A percentile compares a stretch with the other conserved stretches of the same genome.
phyloP scores from a whole-genome alignment of 2,888 invertebrate species.

The Limenitis camilla region DNA sequence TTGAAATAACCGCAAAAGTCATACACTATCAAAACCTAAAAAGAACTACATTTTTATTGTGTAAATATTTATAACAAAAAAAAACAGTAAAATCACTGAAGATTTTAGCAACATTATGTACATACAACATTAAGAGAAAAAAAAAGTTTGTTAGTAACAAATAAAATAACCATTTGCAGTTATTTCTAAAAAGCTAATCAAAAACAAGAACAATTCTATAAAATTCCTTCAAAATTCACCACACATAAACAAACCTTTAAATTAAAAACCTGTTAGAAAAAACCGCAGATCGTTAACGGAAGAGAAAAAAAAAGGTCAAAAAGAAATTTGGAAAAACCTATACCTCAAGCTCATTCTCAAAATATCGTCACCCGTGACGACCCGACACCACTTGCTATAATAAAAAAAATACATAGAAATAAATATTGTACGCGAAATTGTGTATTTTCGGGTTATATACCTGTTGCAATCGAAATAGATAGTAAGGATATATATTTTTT shows the following conservation, averaged over 20 bases:
- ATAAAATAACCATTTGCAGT: constrained; percentile 4
- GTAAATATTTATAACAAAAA: too few relatives aligned
- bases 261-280: constrained; percentile 16
- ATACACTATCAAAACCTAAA: neutral
- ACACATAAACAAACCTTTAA: constrained; percentile 20
- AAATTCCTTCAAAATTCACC: constrained; percentile 8
- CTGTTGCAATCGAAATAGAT: too few relatives aligned
- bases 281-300: constrained; percentile 20
- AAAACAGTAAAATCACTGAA: too few relatives aligned
- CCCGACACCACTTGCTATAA: constrained; percentile 74
- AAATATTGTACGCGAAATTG: constrained; percentile 17
- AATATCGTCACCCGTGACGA: constrained; percentile 83
- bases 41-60: too few relatives aligned
- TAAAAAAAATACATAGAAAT: constrained; percentile 34
- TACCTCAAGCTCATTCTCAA: constrained; percentile 86
- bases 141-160: neutral
- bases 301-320: constrained; percentile 13
- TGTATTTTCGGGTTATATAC: too few relatives aligned
- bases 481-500: too few relatives aligned
- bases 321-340: constrained; percentile 25
- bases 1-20: constrained; percentile 24
- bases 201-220: constrained; percentile 10
- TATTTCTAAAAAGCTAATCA: constrained; percentile 16
- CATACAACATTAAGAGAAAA: too few relatives aligned
- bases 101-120: too few relatives aligned